phyloP scores from a whole-genome alignment of 2,113 vertebrate genomes.

The Phaethon lepturus region DNA sequence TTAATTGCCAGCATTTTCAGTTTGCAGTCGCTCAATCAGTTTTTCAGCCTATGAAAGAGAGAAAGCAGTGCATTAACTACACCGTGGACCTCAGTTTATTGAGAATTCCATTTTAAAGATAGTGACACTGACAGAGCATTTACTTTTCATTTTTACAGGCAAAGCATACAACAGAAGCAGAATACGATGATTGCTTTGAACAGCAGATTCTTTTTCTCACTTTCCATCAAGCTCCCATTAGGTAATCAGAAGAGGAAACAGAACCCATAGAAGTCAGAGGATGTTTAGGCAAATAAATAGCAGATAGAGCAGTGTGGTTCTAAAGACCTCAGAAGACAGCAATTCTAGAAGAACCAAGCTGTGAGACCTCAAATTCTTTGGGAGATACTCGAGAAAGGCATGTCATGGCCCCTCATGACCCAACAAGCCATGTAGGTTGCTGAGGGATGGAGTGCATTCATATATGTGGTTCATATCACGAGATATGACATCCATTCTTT shows the following conservation, averaged over 20 bases:
- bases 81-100: accelerated
- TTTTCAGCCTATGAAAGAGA: constrained; percentile 79
- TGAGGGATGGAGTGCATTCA: background rate
- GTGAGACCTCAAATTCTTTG: background rate
- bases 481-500: background rate
- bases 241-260: background rate
- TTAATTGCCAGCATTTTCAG: constrained; percentile 63
- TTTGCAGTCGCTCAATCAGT: constrained; percentile 82
- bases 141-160: background rate
- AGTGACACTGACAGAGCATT: background rate
- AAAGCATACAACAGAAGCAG: background rate
- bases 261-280: background rate
- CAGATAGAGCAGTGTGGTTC: background rate
- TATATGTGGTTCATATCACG: accelerated
- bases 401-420: background rate
- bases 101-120: background rate
- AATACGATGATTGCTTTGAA: background rate
- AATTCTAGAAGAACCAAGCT: background rate
- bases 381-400: accelerated
- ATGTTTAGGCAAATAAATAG: background rate
- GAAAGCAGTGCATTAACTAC: background rate
- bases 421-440: accelerated
- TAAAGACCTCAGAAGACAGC: background rate
- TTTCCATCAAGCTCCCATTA: background rate
- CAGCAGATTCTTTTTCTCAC: background rate